These are phyloP conservation scores for Sminthurinus signatus DNA, from an alignment of 1,140 invertebrate species.

Conservation along the genomic window DNA sequence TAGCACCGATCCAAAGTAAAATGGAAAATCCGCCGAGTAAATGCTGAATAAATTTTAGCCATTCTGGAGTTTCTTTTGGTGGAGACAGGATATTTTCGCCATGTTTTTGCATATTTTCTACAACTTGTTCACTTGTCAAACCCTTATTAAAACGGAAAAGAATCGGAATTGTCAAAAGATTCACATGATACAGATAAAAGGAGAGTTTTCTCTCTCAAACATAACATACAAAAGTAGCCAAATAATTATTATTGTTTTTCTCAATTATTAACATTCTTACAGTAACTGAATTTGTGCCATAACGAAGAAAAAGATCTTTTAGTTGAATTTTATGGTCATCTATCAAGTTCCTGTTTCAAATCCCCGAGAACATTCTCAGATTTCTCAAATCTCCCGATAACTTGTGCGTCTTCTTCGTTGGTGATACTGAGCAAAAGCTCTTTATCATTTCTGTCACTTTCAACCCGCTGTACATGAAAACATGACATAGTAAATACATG, in stretches of 20 bases:
- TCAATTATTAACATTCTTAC: too few relatives aligned
- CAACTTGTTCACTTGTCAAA: constrained; percentile 53
- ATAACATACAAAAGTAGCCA: too few relatives aligned
- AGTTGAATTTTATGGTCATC: constrained; percentile 95
- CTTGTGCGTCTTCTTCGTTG: too few relatives aligned
- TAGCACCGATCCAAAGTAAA: constrained; percentile 68
- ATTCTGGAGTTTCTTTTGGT: constrained; percentile 56
- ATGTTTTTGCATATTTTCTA: constrained; percentile 50
- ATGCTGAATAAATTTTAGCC: constrained; percentile 57
- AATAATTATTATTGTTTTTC: too few relatives aligned
- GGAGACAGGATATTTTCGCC: constrained; percentile 64
- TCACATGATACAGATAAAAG: too few relatives aligned
- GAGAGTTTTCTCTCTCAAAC: too few relatives aligned
- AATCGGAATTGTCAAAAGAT: not conserved
- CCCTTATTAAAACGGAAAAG: constrained; percentile 46
- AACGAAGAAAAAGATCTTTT: constrained; percentile 89
- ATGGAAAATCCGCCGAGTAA: constrained; percentile 66
- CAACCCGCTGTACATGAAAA: too few relatives aligned
- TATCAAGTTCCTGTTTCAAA: constrained; percentile 95
- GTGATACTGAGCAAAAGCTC: too few relatives aligned
- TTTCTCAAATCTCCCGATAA: too few relatives aligned
- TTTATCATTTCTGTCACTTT: too few relatives aligned
- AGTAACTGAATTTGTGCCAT: too few relatives aligned
- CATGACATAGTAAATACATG: too few relatives aligned
- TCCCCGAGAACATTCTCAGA: constrained; percentile 49